Conservation (phyloP, 2,113 vertebrate species). For the Pachyramphus minor region DNA sequence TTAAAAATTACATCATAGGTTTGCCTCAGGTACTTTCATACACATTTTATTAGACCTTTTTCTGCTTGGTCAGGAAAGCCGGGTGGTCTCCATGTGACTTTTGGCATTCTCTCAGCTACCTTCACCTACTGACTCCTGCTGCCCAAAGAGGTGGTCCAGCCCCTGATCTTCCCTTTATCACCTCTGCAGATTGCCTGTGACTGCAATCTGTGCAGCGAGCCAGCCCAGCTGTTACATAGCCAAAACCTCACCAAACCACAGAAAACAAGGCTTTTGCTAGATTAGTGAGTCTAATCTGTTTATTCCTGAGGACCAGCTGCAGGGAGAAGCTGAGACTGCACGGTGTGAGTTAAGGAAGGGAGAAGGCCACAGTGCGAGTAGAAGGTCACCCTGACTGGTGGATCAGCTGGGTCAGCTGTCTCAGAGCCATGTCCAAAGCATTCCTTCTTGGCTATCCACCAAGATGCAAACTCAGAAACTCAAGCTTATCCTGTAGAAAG, state of each 20-base stretch:
- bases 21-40: neutral
- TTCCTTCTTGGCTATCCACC: neutral
- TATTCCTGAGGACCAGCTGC: neutral
- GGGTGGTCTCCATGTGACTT: neutral
- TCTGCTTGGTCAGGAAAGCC: neutral
- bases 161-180: rapidly evolving
- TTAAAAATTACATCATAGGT: neutral
- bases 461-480: neutral
- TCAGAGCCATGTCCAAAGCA: neutral
- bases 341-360: rapidly evolving
- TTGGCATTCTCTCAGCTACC: neutral
- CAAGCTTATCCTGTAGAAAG: neutral
- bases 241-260: neutral
- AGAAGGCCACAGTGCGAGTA: neutral
- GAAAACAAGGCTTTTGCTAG: neutral
- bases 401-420: neutral
- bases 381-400: neutral
- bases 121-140: neutral
- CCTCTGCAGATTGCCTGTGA: neutral
- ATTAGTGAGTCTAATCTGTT: neutral
- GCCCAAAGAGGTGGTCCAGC: neutral
- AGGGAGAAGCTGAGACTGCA: neutral
- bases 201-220: neutral
- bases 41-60: neutral
- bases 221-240: neutral